Evolutionary conservation across 2,113 vertebrate species (phyloP).

Genomic region (Emydocephalus ijimae): DNA sequence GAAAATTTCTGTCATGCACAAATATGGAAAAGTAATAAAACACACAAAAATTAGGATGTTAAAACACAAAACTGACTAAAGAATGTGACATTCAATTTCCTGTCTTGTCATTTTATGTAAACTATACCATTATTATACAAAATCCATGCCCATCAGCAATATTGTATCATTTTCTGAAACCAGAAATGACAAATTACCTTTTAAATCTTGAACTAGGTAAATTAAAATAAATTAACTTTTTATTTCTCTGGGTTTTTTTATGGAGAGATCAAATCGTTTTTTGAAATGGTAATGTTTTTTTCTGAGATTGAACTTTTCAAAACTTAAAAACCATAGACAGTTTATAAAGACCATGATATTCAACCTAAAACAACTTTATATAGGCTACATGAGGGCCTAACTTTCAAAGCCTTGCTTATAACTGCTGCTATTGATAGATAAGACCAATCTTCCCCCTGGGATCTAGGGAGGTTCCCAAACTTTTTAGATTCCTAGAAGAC

Average conservation of each 20-base stretch:
- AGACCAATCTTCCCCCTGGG: neutral
- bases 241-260: constrained; percentile 52
- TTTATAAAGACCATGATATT: constrained; percentile 18
- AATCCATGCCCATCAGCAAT: constrained; percentile 58
- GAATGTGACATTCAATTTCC: constrained; percentile 69
- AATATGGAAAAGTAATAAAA: constrained; percentile 66
- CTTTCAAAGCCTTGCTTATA: constrained; percentile 32
- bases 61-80: constrained; percentile 46
- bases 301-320: constrained; percentile 43
- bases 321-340: constrained; percentile 36
- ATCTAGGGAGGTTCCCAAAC: neutral
- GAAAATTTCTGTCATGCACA: constrained; percentile 68
- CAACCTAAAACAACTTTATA: constrained; percentile 15
- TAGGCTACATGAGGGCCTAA: constrained; percentile 3
- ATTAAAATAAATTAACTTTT: constrained; percentile 71
- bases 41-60: constrained; percentile 58
- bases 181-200: constrained; percentile 70
- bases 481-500: neutral
- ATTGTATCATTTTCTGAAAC: constrained; percentile 58
- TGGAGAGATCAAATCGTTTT: constrained; percentile 62
- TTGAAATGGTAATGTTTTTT: constrained; percentile 44
- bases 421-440: constrained; percentile 18
- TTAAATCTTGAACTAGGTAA: constrained; percentile 59
- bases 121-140: constrained; percentile 53
- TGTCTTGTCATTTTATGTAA: constrained; percentile 62